Percentiles rank a stretch among this genome's conserved stretches.
Conservation (phyloP, 2,888 invertebrate species). For the Hydropsyche betteni region DNA sequence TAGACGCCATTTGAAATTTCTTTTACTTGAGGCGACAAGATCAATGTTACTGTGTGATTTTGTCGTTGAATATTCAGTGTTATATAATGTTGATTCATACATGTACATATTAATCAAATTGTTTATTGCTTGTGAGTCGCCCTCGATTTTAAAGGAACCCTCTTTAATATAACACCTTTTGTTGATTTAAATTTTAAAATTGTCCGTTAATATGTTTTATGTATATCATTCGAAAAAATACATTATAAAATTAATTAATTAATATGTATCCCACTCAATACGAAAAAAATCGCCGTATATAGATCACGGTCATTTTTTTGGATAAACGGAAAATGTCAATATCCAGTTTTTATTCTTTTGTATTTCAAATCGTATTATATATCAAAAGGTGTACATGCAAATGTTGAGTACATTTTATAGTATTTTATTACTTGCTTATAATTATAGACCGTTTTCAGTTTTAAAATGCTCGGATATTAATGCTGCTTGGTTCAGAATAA, state of each 20-base stretch:
- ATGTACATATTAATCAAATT: no score
- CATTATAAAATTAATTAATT: not conserved
- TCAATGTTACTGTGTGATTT: no score
- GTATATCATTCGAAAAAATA: not conserved
- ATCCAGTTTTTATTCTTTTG: constrained; percentile 1
- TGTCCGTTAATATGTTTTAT: not conserved
- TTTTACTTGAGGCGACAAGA: no score
- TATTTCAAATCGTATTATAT: no score
- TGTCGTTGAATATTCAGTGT: no score
- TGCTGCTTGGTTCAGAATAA: not conserved
- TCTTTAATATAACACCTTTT: no score
- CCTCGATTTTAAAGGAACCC: no score
- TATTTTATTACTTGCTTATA: no score
- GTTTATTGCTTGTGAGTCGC: no score
- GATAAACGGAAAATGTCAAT: constrained; percentile 7
- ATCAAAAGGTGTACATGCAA: no score
- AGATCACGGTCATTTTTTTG: constrained; percentile 30
- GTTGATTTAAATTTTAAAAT: not conserved
- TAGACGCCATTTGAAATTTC: constrained; percentile 12
- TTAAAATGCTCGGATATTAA: not conserved
- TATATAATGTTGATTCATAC: no score
- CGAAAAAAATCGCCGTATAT: not conserved
- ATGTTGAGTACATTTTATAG: no score
- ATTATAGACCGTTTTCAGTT: not conserved
- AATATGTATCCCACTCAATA: constrained; percentile 14